Evolutionary conservation across 2,113 vertebrate genomes (phyloP).

Genomic region (Electrona antarctica): DNA sequence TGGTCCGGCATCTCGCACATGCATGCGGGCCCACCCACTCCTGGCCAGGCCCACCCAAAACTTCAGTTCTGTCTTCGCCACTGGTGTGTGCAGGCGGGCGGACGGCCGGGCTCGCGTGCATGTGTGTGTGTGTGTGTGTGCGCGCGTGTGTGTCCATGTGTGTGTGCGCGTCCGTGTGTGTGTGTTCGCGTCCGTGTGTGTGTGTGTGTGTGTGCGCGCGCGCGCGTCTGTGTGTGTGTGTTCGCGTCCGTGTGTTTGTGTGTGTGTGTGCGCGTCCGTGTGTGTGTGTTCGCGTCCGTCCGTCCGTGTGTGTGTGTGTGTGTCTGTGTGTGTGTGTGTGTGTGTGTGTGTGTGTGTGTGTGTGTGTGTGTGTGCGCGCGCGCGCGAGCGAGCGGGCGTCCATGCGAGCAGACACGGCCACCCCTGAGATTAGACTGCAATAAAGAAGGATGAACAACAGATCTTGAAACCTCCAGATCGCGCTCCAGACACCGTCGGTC

Average conservation of each 20-base stretch:
- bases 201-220: constrained; percentile 23
- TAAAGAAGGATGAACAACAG: constrained; percentile 74
- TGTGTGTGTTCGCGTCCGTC: not conserved
- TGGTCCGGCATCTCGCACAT: too few relatives aligned
- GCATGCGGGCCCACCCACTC: too few relatives aligned
- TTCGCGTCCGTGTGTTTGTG: constrained; percentile 16
- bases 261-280: not conserved
- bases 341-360: not conserved
- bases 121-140: constrained; percentile 15
- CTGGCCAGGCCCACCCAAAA: too few relatives aligned
- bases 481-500: constrained; percentile 51
- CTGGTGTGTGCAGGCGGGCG: not conserved
- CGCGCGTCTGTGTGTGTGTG: too few relatives aligned
- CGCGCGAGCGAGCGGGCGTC: too few relatives aligned
- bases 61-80: too few relatives aligned
- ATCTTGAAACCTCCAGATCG: constrained; percentile 62
- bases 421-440: constrained; percentile 73
- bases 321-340: not conserved
- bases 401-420: constrained; percentile 34
- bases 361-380: not conserved
- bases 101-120: not conserved
- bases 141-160: constrained; percentile 8
- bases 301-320: not conserved
- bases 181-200: constrained; percentile 39
- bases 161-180: constrained; percentile 29